Percentiles rank a stretch among this genome's conserved stretches.
Evolutionary conservation across 2,888 invertebrate genomes (phyloP).

Genomic region (Drosophila leonis): DNA sequence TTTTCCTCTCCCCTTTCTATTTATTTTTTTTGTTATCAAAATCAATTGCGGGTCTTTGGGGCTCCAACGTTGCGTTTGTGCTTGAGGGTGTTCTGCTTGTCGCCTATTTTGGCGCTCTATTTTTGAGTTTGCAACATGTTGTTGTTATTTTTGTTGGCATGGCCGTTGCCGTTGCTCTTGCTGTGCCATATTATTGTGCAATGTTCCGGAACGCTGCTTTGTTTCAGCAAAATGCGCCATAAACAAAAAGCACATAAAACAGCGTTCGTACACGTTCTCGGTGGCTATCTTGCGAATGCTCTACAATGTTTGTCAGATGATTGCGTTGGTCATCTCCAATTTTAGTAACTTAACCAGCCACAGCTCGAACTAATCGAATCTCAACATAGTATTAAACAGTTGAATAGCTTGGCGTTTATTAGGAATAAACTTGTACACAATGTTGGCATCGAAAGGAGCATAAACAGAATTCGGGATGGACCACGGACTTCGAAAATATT

Average conservation of each 20-base stretch:
- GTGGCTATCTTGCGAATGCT: conserved; percentile 37
- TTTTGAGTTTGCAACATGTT: conserved; percentile 62
- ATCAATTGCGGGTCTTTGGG: conserved; percentile 59
- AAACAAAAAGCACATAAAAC: conserved; percentile 68
- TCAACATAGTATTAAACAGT: conserved; percentile 11
- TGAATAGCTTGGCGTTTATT: background rate
- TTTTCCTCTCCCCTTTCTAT: conserved; percentile 21
- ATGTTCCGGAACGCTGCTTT: conserved; percentile 79
- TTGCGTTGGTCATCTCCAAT: conserved; percentile 58
- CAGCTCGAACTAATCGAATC: conserved; percentile 29
- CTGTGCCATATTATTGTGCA: conserved; percentile 70
- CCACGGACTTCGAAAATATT: background rate
- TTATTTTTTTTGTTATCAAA: conserved; percentile 61
- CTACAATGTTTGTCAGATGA: conserved; percentile 68
- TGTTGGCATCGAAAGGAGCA: background rate
- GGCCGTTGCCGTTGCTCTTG: conserved; percentile 28
- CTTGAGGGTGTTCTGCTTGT: conserved; percentile 31
- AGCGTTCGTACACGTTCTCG: conserved; percentile 27
- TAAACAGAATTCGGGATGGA: background rate
- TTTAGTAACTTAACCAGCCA: conserved; percentile 48
- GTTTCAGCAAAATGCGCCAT: conserved; percentile 73
- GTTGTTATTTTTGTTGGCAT: conserved; percentile 20
- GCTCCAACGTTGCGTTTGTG: background rate
- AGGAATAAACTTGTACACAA: background rate
- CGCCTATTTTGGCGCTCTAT: conserved; percentile 76